Evolutionary conservation across 1,140 invertebrate genomes (phyloP).

Genomic region (Octopus bimaculoides): DNA sequence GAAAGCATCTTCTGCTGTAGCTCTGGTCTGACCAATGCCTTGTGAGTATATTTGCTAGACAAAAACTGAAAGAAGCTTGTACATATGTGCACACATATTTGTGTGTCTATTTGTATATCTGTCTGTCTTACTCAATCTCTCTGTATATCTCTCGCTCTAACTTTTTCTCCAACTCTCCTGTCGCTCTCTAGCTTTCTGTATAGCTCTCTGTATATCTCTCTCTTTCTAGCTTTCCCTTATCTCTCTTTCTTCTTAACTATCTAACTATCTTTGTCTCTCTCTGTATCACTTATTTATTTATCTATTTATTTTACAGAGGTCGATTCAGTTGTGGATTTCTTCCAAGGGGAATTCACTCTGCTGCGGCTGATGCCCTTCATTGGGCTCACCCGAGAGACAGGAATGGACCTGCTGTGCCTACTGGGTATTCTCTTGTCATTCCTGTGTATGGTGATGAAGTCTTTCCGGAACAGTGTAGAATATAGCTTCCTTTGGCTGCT

Average conservation of each 20-base stretch:
- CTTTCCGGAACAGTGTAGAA: slow-evolving; percentile 44
- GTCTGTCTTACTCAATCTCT: too few relatives aligned
- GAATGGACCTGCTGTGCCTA: slow-evolving; percentile 72
- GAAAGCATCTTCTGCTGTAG: too few relatives aligned
- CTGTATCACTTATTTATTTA: background rate
- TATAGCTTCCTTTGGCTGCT: slow-evolving; percentile 71
- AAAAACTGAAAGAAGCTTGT: too few relatives aligned
- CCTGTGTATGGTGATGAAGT: slow-evolving; percentile 44
- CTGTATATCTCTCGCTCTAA: background rate
- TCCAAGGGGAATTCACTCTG: slow-evolving; percentile 67
- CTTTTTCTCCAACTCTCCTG: background rate
- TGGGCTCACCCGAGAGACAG: slow-evolving; percentile 69
- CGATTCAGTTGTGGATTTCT: slow-evolving; percentile 39
- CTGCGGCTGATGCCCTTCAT: slow-evolving; percentile 70
- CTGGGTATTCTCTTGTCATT: slow-evolving; percentile 67
- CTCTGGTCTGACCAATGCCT: too few relatives aligned
- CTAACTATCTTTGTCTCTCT: background rate
- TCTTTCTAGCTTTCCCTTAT: background rate
- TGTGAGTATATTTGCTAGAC: too few relatives aligned
- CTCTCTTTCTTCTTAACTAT: background rate
- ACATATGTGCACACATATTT: too few relatives aligned
- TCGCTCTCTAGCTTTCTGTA: background rate
- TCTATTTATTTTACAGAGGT: slow-evolving; percentile 32
- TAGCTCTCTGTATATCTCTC: background rate
- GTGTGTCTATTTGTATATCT: too few relatives aligned